A percentile compares a stretch with the other conserved stretches of the same genome.
Conservation (phyloP, 2,113 vertebrate species). For the Sceloporus undulatus region DNA sequence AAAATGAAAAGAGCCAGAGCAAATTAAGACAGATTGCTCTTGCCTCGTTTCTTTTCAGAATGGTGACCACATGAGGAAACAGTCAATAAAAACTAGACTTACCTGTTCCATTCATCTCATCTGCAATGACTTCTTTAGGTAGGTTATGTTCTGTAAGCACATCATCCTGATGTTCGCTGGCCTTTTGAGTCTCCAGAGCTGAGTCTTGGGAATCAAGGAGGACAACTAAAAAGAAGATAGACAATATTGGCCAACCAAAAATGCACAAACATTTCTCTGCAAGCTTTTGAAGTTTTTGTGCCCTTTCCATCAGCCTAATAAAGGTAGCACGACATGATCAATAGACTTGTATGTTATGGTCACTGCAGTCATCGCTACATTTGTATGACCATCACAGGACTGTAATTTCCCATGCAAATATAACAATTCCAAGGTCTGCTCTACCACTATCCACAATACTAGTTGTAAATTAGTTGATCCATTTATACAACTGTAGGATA, state of each 20-base stretch:
- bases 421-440: background rate
- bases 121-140: conserved; percentile 54
- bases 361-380: no score
- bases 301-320: no score
- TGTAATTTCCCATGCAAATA: background rate
- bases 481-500: background rate
- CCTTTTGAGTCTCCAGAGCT: conserved; percentile 63
- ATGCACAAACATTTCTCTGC: no score
- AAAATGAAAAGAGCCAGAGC: background rate
- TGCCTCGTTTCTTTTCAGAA: background rate
- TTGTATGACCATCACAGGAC: background rate
- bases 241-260: background rate
- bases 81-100: conserved; percentile 34
- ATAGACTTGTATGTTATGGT: no score
- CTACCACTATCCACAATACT: background rate
- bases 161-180: conserved; percentile 41
- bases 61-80: conserved; percentile 5
- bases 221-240: conserved; percentile 74
- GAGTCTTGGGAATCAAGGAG: conserved; percentile 91
- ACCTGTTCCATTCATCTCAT: conserved; percentile 76
- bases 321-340: no score
- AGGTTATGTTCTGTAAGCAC: conserved; percentile 40
- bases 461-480: background rate
- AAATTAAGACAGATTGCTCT: background rate
- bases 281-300: no score